Base-by-base conservation (phyloP, 2,888 invertebrate species). In the Drosophila heteroneura region DNA sequence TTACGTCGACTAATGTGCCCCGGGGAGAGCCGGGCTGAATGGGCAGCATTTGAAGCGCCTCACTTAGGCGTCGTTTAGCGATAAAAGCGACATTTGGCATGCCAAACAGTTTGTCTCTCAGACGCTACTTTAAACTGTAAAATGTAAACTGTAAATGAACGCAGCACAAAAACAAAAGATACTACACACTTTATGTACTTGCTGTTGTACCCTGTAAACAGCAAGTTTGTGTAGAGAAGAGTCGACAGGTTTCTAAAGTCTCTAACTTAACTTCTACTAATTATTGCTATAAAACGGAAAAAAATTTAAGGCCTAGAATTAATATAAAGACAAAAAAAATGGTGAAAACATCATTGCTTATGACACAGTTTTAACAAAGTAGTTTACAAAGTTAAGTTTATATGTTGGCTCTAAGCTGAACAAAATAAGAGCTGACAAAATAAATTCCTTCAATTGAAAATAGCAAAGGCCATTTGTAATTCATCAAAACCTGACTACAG, bases 1-100 rank as follows among this genome's bases (percentile, higher is more conserved):
- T 87, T 82, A 35, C 64, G 85, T 60, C 71, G 77, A 69, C 84
- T 89, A 84, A 84, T 84, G 89, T 89, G 89, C 72, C 75, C 69
- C 64, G 44, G 51, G 71, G 62, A 64, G 57, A 14, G 33, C 37
- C 44, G 10, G n/a, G 19, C 49, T 16, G 16, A 41, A 28, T 0
- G 63, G 53, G 63, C n/a, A 35, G 41, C 44, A 53, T 60, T 74
- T 72, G 71, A 76, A 79, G 84, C 79, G 85, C 83, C 59, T 82
- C 85, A 85, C 85, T 85, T 88, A 90, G 85, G 83, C 85, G 81
- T 90, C 85, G 89, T 81, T 85, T 85, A 90, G 86, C 89, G 85
- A 85, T 85, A 85, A 88, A 79, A 67, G 88, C 78, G 83, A 74
- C 87, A 75, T 81, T 83, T 74, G 71, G 71, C 64, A 59, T 66